Evolutionary conservation across 2,888 invertebrate species (phyloP).

Genomic region (Subacronicta megacephala): DNA sequence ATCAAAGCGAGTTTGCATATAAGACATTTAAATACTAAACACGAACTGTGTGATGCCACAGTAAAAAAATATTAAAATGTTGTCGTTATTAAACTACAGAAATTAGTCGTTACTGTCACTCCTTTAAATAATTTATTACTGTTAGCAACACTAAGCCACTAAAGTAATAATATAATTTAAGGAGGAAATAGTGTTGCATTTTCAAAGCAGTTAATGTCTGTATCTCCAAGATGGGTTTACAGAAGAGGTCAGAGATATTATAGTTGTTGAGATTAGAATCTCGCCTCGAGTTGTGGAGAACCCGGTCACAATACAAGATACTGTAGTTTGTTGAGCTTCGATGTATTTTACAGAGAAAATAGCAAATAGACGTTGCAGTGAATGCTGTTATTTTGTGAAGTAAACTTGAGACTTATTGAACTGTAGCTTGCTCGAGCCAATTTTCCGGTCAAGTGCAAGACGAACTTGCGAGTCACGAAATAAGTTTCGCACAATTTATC

Average conservation of each 20-base stretch:
- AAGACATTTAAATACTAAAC: too few species aligned
- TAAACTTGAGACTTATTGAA: constrained; percentile 44
- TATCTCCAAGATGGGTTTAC: constrained; percentile 21
- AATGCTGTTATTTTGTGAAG: constrained; percentile 33
- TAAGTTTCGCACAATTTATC: constrained; percentile 28
- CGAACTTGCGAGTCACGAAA: constrained; percentile 10
- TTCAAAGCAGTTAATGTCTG: constrained; percentile 31
- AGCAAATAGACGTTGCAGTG: constrained; percentile 14
- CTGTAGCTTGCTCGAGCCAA: constrained; percentile 28
- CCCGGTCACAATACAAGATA: constrained; percentile 29
- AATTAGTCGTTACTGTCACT: too few species aligned
- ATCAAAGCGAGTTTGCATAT: too few species aligned
- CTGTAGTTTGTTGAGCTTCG: constrained; percentile 20
- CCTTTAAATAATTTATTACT: background rate
- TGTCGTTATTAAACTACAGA: too few species aligned
- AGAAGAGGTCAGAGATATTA: constrained; percentile 12
- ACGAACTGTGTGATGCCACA: too few species aligned
- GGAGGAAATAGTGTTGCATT: constrained; percentile 20
- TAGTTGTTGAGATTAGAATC: constrained; percentile 27
- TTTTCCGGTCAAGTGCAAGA: constrained; percentile 42
- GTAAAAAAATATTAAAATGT: too few species aligned
- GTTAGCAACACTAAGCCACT: constrained; percentile 4
- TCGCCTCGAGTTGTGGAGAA: constrained; percentile 22
- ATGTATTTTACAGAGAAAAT: constrained; percentile 30
- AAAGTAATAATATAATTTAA: constrained; percentile 14